Evolutionary conservation across 1,140 invertebrate genomes (phyloP).

Genomic region (Drosophila prosaltans): DNA sequence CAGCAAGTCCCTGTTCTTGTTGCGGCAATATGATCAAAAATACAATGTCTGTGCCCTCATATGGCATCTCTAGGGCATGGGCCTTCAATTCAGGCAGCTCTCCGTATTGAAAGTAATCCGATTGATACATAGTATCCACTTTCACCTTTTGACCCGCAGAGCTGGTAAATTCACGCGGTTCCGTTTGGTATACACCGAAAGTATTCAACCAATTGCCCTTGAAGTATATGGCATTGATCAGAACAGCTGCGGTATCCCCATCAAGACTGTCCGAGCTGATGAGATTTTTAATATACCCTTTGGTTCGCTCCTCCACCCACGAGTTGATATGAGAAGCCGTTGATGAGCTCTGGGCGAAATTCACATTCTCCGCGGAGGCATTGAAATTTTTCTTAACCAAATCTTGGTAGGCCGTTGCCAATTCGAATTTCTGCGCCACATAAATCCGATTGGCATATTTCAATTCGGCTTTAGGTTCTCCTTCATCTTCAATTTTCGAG

Average conservation of each 20-base stretch:
- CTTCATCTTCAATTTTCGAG: background rate
- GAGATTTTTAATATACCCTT: conserved; percentile 85
- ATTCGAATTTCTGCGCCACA: conserved; percentile 38
- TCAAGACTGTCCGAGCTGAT: conserved; percentile 74
- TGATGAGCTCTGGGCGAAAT: conserved; percentile 79
- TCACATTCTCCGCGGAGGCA: conserved; percentile 74
- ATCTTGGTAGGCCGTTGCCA: conserved; percentile 32
- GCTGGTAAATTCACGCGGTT: conserved; percentile 36
- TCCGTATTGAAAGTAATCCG: conserved; percentile 55
- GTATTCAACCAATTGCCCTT: conserved; percentile 57
- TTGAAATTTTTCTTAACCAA: conserved; percentile 42
- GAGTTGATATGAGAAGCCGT: conserved; percentile 84
- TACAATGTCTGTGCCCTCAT: conserved; percentile 84
- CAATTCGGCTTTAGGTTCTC: conserved; percentile 26
- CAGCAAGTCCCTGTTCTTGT: conserved; percentile 83
- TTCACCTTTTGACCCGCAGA: conserved; percentile 50
- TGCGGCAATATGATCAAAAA: conserved; percentile 85
- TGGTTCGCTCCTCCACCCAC: conserved; percentile 85
- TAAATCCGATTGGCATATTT: conserved; percentile 59
- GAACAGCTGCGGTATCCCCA: conserved; percentile 82
- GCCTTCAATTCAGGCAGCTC: conserved; percentile 55
- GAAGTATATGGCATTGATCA: conserved; percentile 88
- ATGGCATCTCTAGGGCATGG: conserved; percentile 53
- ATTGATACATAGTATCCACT: conserved; percentile 84
- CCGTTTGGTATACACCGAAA: conserved; percentile 49